phyloP scores from a whole-genome alignment of 2,888 invertebrate genomes.

The Acrocyrtus sp. region DNA sequence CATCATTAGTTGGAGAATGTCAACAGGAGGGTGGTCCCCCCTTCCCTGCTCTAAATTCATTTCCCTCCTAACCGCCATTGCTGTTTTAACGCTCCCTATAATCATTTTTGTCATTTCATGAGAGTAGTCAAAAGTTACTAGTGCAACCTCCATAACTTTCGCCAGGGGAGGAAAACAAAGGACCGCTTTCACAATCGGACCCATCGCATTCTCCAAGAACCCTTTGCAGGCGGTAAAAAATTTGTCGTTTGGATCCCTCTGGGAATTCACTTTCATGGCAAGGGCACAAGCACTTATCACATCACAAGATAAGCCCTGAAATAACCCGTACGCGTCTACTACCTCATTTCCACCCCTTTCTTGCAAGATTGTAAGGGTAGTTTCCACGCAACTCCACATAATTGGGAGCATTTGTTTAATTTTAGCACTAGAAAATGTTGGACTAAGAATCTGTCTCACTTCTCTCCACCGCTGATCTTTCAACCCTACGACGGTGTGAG shows the following conservation, averaged over 20 bases:
- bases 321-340: constrained; percentile 67
- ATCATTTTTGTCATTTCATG: constrained; percentile 65
- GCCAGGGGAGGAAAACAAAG: constrained; percentile 64
- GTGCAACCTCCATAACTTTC: constrained; percentile 59
- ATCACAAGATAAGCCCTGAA: constrained; percentile 69
- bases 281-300: constrained; percentile 69
- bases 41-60: constrained; percentile 23
- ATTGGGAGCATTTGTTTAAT: constrained; percentile 68
- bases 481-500: constrained; percentile 60
- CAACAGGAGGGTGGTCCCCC: constrained; percentile 44
- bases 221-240: constrained; percentile 65
- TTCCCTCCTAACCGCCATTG: constrained; percentile 61
- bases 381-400: constrained; percentile 66
- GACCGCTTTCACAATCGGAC: constrained; percentile 63
- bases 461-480: constrained; percentile 69
- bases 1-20: constrained; percentile 67
- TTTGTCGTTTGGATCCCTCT: constrained; percentile 66
- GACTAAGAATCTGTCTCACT: constrained; percentile 68
- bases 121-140: constrained; percentile 63
- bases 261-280: constrained; percentile 67
- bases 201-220: constrained; percentile 64
- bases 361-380: constrained; percentile 66
- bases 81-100: constrained; percentile 63
- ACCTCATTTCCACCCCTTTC: constrained; percentile 55
- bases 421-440: constrained; percentile 68